Percentiles rank a stretch among this genome's conserved stretches.
These are phyloP conservation scores for Hermetia illucens DNA, from an alignment of 1,140 invertebrate species.

Conservation along the genomic window DNA sequence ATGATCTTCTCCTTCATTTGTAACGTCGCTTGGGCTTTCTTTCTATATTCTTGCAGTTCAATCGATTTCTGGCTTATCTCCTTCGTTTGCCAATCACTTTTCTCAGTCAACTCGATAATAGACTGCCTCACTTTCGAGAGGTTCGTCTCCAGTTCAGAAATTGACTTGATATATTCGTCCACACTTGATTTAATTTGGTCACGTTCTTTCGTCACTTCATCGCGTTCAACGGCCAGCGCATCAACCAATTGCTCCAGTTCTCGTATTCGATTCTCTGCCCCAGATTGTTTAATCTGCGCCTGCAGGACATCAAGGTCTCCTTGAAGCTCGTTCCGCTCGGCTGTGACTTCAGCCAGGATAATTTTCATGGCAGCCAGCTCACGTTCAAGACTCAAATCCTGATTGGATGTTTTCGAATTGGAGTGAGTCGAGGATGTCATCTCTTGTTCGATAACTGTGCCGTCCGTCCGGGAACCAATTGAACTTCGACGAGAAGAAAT, in stretches of 20 bases:
- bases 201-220: slow-evolving; percentile 20
- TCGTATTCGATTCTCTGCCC: slow-evolving; percentile 11
- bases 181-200: slow-evolving; percentile 14
- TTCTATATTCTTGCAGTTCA: slow-evolving; percentile 54
- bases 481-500: slow-evolving; percentile 7
- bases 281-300: slow-evolving; percentile 13
- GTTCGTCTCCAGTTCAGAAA: slow-evolving; percentile 27
- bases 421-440: neutral
- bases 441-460: slow-evolving; percentile 1
- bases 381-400: slow-evolving; percentile 12
- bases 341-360: slow-evolving; percentile 18
- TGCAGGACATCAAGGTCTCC: slow-evolving; percentile 15
- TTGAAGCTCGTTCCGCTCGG: slow-evolving; percentile 21
- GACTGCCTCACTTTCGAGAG: slow-evolving; percentile 33
- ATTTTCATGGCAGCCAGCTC: slow-evolving; percentile 24
- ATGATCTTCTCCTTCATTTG: slow-evolving; percentile 67
- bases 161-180: slow-evolving; percentile 22
- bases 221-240: slow-evolving; percentile 29
- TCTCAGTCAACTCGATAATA: slow-evolving; percentile 30
- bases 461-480: slow-evolving; percentile 1
- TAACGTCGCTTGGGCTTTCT: slow-evolving; percentile 55
- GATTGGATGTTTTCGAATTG: no score
- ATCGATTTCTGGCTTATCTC: slow-evolving; percentile 39
- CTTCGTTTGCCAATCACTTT: slow-evolving; percentile 40
- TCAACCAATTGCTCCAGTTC: slow-evolving; percentile 23